Evolutionary conservation across 2,888 invertebrate genomes (phyloP), one percentile per base, ranked within the genome.

Genomic region (Athalia rosae): DNA sequence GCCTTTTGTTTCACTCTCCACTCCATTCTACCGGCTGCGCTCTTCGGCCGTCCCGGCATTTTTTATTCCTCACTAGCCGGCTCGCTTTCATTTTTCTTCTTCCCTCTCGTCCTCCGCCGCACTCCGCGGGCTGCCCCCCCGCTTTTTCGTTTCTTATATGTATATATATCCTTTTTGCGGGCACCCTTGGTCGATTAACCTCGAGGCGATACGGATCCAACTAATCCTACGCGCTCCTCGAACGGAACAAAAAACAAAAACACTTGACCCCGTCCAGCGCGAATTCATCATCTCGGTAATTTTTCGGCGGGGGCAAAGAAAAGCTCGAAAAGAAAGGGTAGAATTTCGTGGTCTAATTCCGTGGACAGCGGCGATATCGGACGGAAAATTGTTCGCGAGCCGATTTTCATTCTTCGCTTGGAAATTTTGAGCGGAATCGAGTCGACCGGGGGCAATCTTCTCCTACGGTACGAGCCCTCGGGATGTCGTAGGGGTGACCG

Each of bases 21-120:
- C 41, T 59, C 8, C 63, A 13, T 71, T 77, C 77, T 77, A 73
- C 77, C 58, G 28, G 43, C n/a, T 62, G 43, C 9, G 58, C 11
- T n/a, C 11, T 28, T n/a, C n/a, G 47, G 41, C 56, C 45, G 43
- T 15, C 45, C 4, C 74, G 48, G 58, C 61, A 61, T 74, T 74
- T 59, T 71, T 74, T 43, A 28, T 61, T 28, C 50, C 48, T 4
- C 13, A 3, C 9, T 61, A 13, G 8, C 8, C 8, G 45, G 0
- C 3, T 45, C 5, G 43, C 4, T 45, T 64, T 61, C 13, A 41
- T 9, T 28, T 62, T 43, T 48, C 11, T 13, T 74, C 74, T 61
- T 61, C 15, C 61, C 61, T 41, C 41, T 74, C 61, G n/a, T 47
- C 74, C 9, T n/a, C 45, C 59, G 28, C 61, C 61, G 62, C 28